A percentile compares a stretch with the other conserved stretches of the same genome.
These are phyloP conservation scores for Morinoia aosen DNA, from an alignment of 2,888 invertebrate genomes.

Conservation along the genomic window DNA sequence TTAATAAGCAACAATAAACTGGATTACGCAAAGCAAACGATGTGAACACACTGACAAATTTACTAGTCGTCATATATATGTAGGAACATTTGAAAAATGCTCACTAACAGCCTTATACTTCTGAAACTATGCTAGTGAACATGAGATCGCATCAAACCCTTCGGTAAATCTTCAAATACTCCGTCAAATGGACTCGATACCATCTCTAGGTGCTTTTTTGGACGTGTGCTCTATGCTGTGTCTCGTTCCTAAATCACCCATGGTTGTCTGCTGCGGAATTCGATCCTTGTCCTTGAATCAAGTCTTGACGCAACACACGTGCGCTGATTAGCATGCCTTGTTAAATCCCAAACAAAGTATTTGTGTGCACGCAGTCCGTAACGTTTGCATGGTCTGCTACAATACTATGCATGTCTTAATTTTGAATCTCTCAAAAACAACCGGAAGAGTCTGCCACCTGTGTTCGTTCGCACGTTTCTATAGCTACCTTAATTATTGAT, in stretches of 20 bases:
- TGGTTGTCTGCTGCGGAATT: background rate
- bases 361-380: too few species aligned
- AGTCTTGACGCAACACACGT: background rate
- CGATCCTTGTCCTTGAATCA: background rate
- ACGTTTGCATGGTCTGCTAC: too few species aligned
- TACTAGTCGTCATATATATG: background rate
- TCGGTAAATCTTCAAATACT: background rate
- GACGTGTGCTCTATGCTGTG: background rate
- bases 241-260: background rate
- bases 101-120: background rate
- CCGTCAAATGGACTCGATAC: background rate
- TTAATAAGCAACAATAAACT: too few species aligned
- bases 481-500: background rate
- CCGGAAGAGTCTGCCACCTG: too few species aligned
- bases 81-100: background rate
- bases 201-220: background rate
- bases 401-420: too few species aligned
- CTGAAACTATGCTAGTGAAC: background rate
- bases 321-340: background rate
- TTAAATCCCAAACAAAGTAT: background rate
- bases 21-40: too few species aligned
- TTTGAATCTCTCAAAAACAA: too few species aligned
- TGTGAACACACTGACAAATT: too few species aligned
- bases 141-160: background rate
- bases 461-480: background rate